phyloP scores from a whole-genome alignment of 1,140 invertebrate species.

The Wasmannia auropunctata region DNA sequence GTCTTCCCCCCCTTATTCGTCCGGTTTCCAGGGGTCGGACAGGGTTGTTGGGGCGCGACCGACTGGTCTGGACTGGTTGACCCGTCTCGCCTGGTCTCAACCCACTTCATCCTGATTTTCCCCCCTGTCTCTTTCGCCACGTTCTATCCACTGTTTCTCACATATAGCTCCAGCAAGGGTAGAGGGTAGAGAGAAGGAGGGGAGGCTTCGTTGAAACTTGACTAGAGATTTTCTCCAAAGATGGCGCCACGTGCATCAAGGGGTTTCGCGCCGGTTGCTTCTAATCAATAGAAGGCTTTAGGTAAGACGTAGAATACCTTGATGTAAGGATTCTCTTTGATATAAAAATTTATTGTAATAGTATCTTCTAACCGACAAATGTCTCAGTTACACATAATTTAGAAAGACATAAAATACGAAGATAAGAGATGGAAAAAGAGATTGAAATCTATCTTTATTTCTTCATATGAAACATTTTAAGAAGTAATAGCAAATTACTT shows the following conservation, averaged over 20 bases:
- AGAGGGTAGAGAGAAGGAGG: neutral
- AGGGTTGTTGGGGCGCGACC: slow-evolving; percentile 75
- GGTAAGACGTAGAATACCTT: neutral
- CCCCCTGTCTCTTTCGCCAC: slow-evolving; percentile 62
- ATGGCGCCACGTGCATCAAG: slow-evolving; percentile 79
- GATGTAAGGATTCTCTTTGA: neutral
- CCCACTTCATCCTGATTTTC: slow-evolving; percentile 74
- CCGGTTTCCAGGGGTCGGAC: slow-evolving; percentile 71
- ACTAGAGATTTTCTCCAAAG: slow-evolving; percentile 74
- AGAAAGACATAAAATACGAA: neutral
- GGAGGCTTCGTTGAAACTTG: slow-evolving; percentile 67
- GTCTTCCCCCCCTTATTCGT: slow-evolving; percentile 65
- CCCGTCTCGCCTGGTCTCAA: slow-evolving; percentile 76
- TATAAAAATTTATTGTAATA: neutral
- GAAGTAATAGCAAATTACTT: neutral
- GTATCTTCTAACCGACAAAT: neutral
- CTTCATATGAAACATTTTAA: neutral
- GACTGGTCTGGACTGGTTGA: slow-evolving; percentile 75
- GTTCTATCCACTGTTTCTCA: slow-evolving; percentile 54
- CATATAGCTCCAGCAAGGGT: neutral
- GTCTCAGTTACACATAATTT: neutral
- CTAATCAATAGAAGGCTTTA: slow-evolving; percentile 75
- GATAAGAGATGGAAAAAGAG: neutral
- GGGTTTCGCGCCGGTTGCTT: neutral
- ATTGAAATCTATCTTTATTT: neutral